Evolutionary conservation across 92 coral and sea anemone species (phyloP), one percentile per base, ranked within the genome.

Genomic region (Hydrozoanthus gracilis): DNA sequence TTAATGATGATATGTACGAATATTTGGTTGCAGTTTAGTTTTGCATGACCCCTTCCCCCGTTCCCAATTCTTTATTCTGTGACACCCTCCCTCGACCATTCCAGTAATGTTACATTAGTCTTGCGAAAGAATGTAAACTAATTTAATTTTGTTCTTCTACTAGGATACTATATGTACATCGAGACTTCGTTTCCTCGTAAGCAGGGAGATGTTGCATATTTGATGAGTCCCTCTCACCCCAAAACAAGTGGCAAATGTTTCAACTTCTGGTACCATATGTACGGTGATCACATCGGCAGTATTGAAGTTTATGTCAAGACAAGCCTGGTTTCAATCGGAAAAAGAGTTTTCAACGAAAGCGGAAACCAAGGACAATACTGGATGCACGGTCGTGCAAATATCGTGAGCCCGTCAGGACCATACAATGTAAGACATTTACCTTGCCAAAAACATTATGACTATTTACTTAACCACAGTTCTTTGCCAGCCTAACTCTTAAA

Each of bases 251-350:
- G 98, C 88, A 95, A 95, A 54, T 97, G 99, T 83, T 87, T 97
- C 68, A 95, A 97, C 91, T 97, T 97, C 82, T 97, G 89, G 84
- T 97, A 97, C 73, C 98, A 95, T 86, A 97, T 97, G 99, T 86
- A 88, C 51, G 99, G 99, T 27, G 76, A 69, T 17, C 91, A 95
- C 70, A 92, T 97, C 77, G 98, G 98, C 44, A 18, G 87, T 14
- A 67, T 97, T 80, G 92, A 95, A n/a, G 86, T 97, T 3, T 92
- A 90, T 60, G 89, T 93, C 58, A 95, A 92, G 88, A 83, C 87
- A 51, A 88, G 93, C 11, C 67, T 65, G 10, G 47, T 52, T 27
- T 75, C 92, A 0, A 20, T 90, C 13, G 98, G 99, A 20, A 71
- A 84, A n/a, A 89, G 54, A 72, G 96, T 93, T 7, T 96, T 96